phyloP scores from a whole-genome alignment of 2,888 invertebrate genomes.

The Rhamnusium bicolor region DNA sequence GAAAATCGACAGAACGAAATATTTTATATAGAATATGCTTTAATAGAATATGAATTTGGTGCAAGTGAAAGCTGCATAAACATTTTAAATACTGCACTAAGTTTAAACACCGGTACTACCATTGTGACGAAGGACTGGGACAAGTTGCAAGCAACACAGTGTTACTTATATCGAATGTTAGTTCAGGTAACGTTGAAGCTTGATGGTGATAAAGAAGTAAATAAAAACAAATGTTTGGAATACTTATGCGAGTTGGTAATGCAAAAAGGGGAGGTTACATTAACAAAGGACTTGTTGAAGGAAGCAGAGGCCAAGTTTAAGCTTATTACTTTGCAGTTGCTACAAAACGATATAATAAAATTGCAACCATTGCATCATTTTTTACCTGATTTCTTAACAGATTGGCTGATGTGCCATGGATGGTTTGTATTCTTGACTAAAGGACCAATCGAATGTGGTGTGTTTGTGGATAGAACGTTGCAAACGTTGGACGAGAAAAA shows the following conservation, averaged over 20 bases:
- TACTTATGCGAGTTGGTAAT: slow-evolving; percentile 60
- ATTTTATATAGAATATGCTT: slow-evolving; percentile 77
- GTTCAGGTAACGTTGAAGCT: slow-evolving; percentile 38
- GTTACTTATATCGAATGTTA: slow-evolving; percentile 15
- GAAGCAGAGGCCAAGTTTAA: slow-evolving; percentile 65
- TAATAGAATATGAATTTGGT: slow-evolving; percentile 75
- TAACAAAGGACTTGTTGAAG: slow-evolving; percentile 59
- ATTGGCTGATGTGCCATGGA: slow-evolving; percentile 73
- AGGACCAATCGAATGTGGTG: slow-evolving; percentile 64
- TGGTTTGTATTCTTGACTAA: slow-evolving; percentile 72
- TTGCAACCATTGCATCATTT: slow-evolving; percentile 68
- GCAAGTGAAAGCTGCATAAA: slow-evolving; percentile 64
- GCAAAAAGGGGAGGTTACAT: slow-evolving; percentile 50
- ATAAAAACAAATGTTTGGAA: slow-evolving; percentile 57
- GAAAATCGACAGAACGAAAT: slow-evolving; percentile 74
- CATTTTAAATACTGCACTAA: slow-evolving; percentile 28
- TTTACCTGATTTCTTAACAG: slow-evolving; percentile 72
- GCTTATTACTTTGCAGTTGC: slow-evolving; percentile 60
- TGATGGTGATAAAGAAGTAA: slow-evolving; percentile 45
- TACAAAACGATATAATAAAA: slow-evolving; percentile 54
- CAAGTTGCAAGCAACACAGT: slow-evolving; percentile 6
- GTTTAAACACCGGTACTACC: slow-evolving; percentile 40
- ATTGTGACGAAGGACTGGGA: slow-evolving; percentile 11
- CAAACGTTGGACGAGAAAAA: slow-evolving; percentile 56
- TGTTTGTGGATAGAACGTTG: slow-evolving; percentile 65